Percentiles rank a stretch among this genome's conserved stretches.
These are phyloP conservation scores for Mugil cephalus DNA, from an alignment of 2,113 vertebrate genomes.

Conservation along the genomic window DNA sequence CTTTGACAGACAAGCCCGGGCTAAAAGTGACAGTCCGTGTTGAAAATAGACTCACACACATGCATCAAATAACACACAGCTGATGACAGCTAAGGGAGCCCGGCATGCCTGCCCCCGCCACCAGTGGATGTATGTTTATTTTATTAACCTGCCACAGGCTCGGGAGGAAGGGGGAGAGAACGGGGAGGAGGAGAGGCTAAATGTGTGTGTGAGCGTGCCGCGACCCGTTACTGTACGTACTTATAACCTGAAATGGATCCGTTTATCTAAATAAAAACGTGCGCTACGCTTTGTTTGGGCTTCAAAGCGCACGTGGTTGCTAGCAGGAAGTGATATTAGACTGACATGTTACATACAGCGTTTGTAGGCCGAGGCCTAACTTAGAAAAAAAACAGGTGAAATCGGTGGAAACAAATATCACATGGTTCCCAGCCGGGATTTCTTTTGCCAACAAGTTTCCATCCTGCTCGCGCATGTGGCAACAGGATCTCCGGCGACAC, in stretches of 20 bases:
- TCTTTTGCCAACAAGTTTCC: constrained; percentile 22
- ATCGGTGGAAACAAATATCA: not conserved
- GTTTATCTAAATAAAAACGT: no score
- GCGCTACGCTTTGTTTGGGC: not conserved
- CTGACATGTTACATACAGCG: constrained; percentile 48
- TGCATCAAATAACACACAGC: constrained; percentile 45
- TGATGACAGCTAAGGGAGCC: constrained; percentile 76
- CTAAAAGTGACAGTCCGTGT: constrained; percentile 71
- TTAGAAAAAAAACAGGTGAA: not conserved
- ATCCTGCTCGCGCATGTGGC: not conserved
- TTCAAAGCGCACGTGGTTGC: not conserved
- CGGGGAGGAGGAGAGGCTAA: not conserved
- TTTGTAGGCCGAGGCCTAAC: constrained; percentile 13
- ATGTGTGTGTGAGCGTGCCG: not conserved
- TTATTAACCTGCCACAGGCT: constrained; percentile 78
- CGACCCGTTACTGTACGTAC: not conserved
- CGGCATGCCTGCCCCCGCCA: constrained; percentile 71
- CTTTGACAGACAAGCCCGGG: constrained; percentile 66
- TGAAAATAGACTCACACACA: constrained; percentile 62
- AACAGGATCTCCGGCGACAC: not conserved
- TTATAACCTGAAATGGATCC: no score
- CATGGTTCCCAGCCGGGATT: not conserved
- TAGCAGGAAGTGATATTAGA: constrained; percentile 11
- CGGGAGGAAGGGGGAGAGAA: not conserved
- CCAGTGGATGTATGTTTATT: constrained; percentile 78